phyloP scores from a whole-genome alignment of 2,888 invertebrate genomes.

The Rotaria socialis region DNA sequence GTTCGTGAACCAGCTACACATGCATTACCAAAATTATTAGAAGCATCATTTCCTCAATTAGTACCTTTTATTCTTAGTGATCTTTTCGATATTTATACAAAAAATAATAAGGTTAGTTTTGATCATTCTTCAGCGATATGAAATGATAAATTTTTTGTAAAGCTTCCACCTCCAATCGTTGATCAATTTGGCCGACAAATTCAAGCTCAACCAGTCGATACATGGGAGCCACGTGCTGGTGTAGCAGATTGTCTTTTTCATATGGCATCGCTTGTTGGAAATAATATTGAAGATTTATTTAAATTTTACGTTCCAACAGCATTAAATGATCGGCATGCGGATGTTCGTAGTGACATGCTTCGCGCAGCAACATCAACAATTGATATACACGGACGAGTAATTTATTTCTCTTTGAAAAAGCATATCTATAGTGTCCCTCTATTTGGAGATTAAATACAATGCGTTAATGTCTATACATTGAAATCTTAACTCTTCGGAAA shows the following conservation, averaged over 20 bases:
- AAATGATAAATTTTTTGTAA: no score
- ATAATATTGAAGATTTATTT: slow-evolving; percentile 49
- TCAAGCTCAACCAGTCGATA: slow-evolving; percentile 74
- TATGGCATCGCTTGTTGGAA: slow-evolving; percentile 69
- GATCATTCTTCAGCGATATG: background rate
- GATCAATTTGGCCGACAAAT: slow-evolving; percentile 87
- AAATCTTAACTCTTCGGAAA: no score
- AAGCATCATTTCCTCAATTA: slow-evolving; percentile 62
- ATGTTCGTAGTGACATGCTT: slow-evolving; percentile 70
- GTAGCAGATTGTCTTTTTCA: slow-evolving; percentile 76
- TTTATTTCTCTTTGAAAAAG: background rate
- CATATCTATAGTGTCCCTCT: no score
- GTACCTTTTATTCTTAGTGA: slow-evolving; percentile 64
- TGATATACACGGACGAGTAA: slow-evolving; percentile 81
- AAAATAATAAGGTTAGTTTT: slow-evolving; percentile 68
- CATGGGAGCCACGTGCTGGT: slow-evolving; percentile 83
- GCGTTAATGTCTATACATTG: no score
- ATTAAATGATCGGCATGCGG: slow-evolving; percentile 76
- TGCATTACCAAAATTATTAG: slow-evolving; percentile 67
- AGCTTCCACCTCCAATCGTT: slow-evolving; percentile 62
- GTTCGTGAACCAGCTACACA: slow-evolving; percentile 77
- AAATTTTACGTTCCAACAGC: slow-evolving; percentile 70
- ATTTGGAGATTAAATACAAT: no score
- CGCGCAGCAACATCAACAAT: slow-evolving; percentile 85
- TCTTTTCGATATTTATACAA: slow-evolving; percentile 71